Conservation (phyloP, 2,797 vertebrate species). For the Anas acuta region DNA sequence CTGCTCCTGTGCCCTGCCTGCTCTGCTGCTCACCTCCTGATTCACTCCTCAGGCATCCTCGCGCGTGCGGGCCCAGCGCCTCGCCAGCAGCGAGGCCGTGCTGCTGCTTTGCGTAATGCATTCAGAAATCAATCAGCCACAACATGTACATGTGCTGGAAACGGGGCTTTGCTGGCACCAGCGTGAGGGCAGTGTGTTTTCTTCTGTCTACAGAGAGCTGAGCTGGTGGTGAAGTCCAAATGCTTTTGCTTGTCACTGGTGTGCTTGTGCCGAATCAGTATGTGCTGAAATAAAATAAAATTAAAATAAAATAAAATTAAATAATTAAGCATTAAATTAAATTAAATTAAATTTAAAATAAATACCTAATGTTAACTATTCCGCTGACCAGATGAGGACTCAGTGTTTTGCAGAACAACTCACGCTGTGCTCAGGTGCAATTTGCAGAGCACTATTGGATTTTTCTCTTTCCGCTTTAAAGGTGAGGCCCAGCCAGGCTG, state of each 20-base stretch:
- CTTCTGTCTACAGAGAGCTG: slow-evolving; percentile 12
- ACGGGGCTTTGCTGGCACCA: slow-evolving; percentile 8
- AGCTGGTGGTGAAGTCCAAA: neutral
- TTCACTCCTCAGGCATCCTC: neutral
- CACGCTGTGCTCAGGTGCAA: neutral
- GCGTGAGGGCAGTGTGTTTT: slow-evolving; percentile 26
- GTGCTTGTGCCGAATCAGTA: slow-evolving; percentile 36
- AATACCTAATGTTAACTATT: slow-evolving; percentile 6
- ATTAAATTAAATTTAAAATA: neutral
- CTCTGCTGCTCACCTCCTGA: neutral
- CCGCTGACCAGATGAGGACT: neutral
- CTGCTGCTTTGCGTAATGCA: neutral
- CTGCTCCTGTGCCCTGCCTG: neutral
- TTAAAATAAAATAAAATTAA: too few relatives aligned
- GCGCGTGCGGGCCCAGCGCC: neutral
- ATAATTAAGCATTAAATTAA: neutral
- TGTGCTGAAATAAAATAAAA: neutral
- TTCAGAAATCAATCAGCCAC: slow-evolving; percentile 37
- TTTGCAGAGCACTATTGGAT: neutral
- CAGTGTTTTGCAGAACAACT: neutral
- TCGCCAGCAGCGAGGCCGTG: rapidly evolving
- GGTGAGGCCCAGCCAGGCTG: neutral
- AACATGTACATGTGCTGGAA: neutral
- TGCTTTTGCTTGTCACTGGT: neutral
- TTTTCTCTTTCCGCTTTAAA: neutral